phyloP scores from a whole-genome alignment of 2,888 invertebrate species.

The Drosophila emarginata region DNA sequence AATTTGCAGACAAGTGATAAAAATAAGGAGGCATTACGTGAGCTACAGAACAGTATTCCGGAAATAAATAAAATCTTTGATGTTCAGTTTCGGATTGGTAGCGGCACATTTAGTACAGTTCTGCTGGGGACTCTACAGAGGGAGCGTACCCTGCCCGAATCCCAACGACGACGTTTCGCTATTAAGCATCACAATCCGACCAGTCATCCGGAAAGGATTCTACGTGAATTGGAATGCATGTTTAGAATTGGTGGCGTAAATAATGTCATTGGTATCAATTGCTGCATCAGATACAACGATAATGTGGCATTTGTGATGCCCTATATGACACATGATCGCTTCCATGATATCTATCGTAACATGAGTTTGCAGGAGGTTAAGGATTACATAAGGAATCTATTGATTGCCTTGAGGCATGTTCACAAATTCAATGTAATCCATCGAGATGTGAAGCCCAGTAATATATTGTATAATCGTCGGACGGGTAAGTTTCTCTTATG shows the following conservation, averaged over 20 bases:
- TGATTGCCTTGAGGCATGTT: constrained; percentile 90
- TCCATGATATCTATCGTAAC: constrained; percentile 88
- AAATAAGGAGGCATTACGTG: constrained; percentile 75
- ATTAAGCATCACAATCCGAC: constrained; percentile 94
- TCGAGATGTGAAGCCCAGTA: constrained; percentile 95
- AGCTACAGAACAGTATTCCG: constrained; percentile 83
- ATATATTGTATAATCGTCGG: constrained; percentile 92
- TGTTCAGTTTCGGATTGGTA: constrained; percentile 88
- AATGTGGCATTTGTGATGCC: constrained; percentile 95
- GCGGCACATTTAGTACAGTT: constrained; percentile 95
- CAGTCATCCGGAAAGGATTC: constrained; percentile 90
- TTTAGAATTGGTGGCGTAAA: constrained; percentile 90
- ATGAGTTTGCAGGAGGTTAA: constrained; percentile 88
- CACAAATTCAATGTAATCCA: constrained; percentile 94
- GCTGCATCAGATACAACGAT: constrained; percentile 90
- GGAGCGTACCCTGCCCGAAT: constrained; percentile 80
- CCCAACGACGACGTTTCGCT: constrained; percentile 87
- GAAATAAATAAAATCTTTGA: constrained; percentile 86
- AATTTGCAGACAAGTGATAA: constrained; percentile 47
- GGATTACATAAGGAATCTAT: constrained; percentile 90
- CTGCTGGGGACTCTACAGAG: constrained; percentile 87
- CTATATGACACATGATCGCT: constrained; percentile 91
- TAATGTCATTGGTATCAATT: constrained; percentile 91
- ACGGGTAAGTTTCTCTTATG: constrained; percentile 89
- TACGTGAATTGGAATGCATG: constrained; percentile 91